Base-by-base conservation (phyloP, 2,113 vertebrate species). In the Myrmophylax atrothorax region DNA sequence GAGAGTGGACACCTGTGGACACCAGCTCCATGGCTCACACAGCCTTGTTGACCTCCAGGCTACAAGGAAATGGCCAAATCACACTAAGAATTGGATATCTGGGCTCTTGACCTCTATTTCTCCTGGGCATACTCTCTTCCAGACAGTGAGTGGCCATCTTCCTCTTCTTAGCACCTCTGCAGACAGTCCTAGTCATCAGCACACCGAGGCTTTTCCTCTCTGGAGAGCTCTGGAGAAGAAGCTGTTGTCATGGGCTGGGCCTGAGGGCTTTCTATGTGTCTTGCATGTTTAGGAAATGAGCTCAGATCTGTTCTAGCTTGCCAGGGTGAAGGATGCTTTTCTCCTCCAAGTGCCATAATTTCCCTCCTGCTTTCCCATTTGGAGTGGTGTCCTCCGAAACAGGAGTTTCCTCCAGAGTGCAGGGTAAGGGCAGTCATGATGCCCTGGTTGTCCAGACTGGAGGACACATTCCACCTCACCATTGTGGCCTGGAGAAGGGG, bases 381-480 rank as follows among this genome's bases (percentile, higher is more conserved):
- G 18, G 20, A 50, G 46, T 22, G 18, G 10, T 64, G 49, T 38
- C n/a, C 55, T 82, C 23, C 22, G 3, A 29, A 67, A 6, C 8
- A 82, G 33, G 3, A 5, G 7, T 78, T 79, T 85, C 23, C 29
- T 83, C 25, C 56, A 29, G 29, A 69, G 46, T 2, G 19, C 24
- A 79, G 19, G 13, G 5, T 55, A 50, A 81, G 47, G 11, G 55
- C 25, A 50, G 1, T 3, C 60, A 10, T 64, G 13, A 8, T 78
- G 6, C 23, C 10, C 37, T 56, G 42, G 18, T 69, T 3, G 4
- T 53, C 28, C 37, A 83, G n/a, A 33, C 0, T 0, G 33, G 25
- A 76, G 12, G 31, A 37, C 25, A 46, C 55, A 24, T 50, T 66
- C 18, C 42, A 67, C 4, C 42, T 82, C 77, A 67, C 16, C 50